Evolutionary conservation across 2,797 vertebrate genomes (phyloP), one percentile per base, ranked within the genome.

Genomic region (Chelon labrosus): DNA sequence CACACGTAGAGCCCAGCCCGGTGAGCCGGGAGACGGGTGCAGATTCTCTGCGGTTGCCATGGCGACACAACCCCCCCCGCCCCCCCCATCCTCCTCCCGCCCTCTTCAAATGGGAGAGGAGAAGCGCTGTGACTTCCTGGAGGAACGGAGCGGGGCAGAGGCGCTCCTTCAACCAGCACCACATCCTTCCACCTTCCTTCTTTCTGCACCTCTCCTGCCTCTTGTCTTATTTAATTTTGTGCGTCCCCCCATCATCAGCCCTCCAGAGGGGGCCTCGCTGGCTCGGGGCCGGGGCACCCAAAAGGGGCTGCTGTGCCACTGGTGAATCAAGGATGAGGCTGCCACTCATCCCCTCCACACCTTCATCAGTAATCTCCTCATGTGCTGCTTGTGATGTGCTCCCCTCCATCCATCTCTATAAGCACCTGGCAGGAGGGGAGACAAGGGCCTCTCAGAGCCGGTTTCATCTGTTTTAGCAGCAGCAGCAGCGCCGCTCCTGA

Each of bases 31-130:
- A 94, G 93, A 94, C 90, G 42, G 88, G 87, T 59, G 92, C 93
- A 94, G 93, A 95, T 94, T 95, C 95, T 95, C 93, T 91, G 84
- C 82, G 92, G 96, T 96, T 96, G 94, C 96, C 96, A 98, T 97
- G 95, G 96, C 83, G 84, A 95, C 89, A 42, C 65, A 88, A 86
- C 89, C 85, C 31, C 31, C 31, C 31, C 2, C 31, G 89, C 85
- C 31, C 31, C 31, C 31, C 2, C 31, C 31, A 31, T 31, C 31
- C 31, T 35, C 31, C 31, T 35, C 31, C 31, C 7, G 6, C 31
- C 7, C 31, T 6, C 17, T 92, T 81, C 81, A 85, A 85, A 75
- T 13, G 22, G 79, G 89, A 93, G 85, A 88, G 86, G 73, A 92
- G 89, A 85, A 88, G 85, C 80, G 66, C 61, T 77, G 84, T 61